These are phyloP conservation scores for Enteromius paludinosus DNA, from an alignment of 2,797 vertebrate genomes.

Conservation along the genomic window DNA sequence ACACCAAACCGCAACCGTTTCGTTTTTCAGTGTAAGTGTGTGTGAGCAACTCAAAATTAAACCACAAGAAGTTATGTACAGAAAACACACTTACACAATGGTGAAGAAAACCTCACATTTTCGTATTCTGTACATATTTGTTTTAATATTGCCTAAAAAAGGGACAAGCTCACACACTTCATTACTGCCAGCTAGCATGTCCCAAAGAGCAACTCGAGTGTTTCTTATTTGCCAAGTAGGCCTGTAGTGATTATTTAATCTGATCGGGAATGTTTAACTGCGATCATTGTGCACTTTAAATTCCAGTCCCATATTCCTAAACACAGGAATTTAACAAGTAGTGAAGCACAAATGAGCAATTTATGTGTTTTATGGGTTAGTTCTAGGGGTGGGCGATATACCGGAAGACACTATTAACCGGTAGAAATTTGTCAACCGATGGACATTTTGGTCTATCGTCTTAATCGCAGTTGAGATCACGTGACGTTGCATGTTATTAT, in stretches of 20 bases:
- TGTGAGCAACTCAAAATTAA: constrained; percentile 61
- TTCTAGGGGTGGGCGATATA: no score
- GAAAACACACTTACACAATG: constrained; percentile 42
- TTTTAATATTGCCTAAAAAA: background rate
- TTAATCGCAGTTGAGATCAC: no score
- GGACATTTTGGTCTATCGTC: no score
- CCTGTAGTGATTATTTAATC: constrained; percentile 4
- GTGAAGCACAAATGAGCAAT: background rate
- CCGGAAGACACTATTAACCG: no score
- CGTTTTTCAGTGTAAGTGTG: constrained; percentile 66
- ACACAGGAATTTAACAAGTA: background rate
- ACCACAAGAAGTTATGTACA: constrained; percentile 65
- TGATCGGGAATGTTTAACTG: background rate
- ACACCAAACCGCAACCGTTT: constrained; percentile 60
- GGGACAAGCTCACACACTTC: background rate
- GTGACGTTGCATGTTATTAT: no score
- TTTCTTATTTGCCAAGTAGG: background rate
- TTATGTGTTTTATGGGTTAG: no score
- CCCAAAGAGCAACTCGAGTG: background rate
- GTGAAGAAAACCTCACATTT: constrained; percentile 17
- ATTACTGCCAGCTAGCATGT: background rate
- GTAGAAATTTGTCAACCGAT: no score
- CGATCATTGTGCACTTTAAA: background rate
- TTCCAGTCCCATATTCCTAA: background rate
- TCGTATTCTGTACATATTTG: background rate